A percentile compares a stretch with the other conserved stretches of the same genome.
Evolutionary conservation across 2,888 invertebrate species (phyloP).

Genomic region (Junonia oenone): DNA sequence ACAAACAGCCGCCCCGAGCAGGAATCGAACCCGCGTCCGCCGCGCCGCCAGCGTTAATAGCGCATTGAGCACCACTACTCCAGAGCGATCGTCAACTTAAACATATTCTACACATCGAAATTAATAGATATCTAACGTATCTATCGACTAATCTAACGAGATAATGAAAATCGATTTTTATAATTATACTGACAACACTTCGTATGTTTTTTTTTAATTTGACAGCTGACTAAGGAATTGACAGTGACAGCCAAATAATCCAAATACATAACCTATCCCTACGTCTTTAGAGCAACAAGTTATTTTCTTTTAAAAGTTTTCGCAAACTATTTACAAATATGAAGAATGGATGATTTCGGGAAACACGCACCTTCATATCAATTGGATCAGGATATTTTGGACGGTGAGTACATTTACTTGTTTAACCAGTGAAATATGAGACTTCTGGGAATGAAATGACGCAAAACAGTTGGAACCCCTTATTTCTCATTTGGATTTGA

Average conservation of each 20-base stretch:
- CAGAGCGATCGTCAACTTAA: too few relatives aligned
- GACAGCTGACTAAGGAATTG: conserved; percentile 1
- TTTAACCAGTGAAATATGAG: conserved; percentile 33
- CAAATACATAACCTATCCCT: conserved; percentile 17
- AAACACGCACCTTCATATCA: conserved; percentile 68
- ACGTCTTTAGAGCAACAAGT: conserved; percentile 11
- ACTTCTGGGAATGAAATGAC: conserved; percentile 46
- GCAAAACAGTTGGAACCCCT: conserved; percentile 41
- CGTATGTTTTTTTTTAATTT: not conserved
- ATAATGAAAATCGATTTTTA: too few relatives aligned
- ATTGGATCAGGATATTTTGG: conserved; percentile 71
- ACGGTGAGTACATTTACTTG: conserved; percentile 49
- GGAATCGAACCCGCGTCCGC: too few relatives aligned
- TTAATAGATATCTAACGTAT: too few relatives aligned
- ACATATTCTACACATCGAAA: too few relatives aligned
- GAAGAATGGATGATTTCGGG: conserved; percentile 77
- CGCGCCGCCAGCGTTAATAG: too few relatives aligned
- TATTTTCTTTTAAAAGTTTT: conserved; percentile 27
- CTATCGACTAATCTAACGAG: too few relatives aligned
- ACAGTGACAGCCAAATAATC: conserved; percentile 23
- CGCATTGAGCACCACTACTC: too few relatives aligned
- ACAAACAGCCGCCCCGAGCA: too few relatives aligned
- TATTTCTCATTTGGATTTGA: conserved; percentile 29
- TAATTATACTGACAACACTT: too few relatives aligned
- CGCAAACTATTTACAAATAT: conserved; percentile 59